These are phyloP conservation scores for Drosophila pseudoobscura DNA, from an alignment of 1,140 invertebrate genomes.

Conservation along the genomic window DNA sequence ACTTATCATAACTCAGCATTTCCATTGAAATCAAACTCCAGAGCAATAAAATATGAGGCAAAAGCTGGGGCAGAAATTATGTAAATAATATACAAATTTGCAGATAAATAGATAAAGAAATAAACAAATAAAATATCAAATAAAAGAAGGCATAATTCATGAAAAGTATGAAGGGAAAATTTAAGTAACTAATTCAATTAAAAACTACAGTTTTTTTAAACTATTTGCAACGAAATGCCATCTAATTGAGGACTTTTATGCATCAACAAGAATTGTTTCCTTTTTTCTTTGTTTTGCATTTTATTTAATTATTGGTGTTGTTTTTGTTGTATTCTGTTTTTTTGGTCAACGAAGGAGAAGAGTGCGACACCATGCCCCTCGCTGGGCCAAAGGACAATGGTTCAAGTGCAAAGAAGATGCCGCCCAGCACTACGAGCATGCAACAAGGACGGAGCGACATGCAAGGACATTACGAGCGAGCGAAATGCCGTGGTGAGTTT, in stretches of 20 bases:
- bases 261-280: not conserved
- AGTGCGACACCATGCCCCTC: too few relatives aligned
- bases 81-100: constrained; percentile 22
- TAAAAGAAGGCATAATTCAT: not conserved
- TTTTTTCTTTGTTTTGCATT: constrained; percentile 32
- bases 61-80: not conserved
- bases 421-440: constrained; percentile 33
- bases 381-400: constrained; percentile 73
- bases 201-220: too few relatives aligned
- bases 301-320: constrained; percentile 14
- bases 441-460: constrained; percentile 26
- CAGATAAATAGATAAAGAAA: constrained; percentile 2
- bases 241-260: constrained; percentile 4
- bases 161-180: too few relatives aligned
- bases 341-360: constrained; percentile 7
- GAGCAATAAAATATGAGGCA: constrained; percentile 4
- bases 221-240: too few relatives aligned
- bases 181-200: too few relatives aligned
- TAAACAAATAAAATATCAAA: constrained; percentile 1
- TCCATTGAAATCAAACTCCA: constrained; percentile 47
- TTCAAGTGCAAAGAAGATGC: constrained; percentile 82
- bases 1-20: constrained; percentile 37
- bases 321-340: constrained; percentile 7
- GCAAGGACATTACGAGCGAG: constrained; percentile 25
- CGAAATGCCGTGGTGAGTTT: constrained; percentile 65